Percentiles rank a stretch among this genome's conserved stretches.
phyloP scores from a whole-genome alignment of 2,113 vertebrate species.

The Rhinoptilus africanus region DNA sequence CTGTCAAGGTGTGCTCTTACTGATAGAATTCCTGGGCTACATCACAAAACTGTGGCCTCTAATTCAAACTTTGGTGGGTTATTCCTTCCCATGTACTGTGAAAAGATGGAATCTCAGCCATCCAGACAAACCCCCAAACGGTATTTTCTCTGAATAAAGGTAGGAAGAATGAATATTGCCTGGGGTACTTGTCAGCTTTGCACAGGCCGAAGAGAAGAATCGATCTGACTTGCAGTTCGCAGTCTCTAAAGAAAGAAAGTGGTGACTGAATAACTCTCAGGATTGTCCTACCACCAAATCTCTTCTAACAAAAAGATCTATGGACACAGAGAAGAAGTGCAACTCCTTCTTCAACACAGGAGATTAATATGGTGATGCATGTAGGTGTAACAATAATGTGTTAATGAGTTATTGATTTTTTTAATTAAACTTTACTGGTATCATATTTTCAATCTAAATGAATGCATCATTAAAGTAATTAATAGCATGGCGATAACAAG shows the following conservation, averaged over 20 bases:
- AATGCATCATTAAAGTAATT: constrained; percentile 70
- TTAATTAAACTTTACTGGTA: constrained; percentile 57
- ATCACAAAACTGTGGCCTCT: background rate
- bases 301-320: background rate
- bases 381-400: constrained; percentile 39
- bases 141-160: background rate
- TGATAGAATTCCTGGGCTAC: background rate
- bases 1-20: background rate
- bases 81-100: rapidly evolving
- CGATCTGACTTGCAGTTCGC: rapidly evolving
- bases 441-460: constrained; percentile 58
- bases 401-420: constrained; percentile 70
- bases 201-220: background rate
- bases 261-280: background rate
- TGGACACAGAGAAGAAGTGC: background rate
- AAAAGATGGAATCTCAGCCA: background rate
- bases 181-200: background rate
- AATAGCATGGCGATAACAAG: constrained; percentile 26
- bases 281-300: background rate
- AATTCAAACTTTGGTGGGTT: background rate
- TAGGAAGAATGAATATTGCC: background rate
- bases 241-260: background rate
- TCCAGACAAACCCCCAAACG: rapidly evolving
- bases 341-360: background rate
- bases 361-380: background rate